Percentiles rank a stretch among this genome's conserved stretches.
Conservation (phyloP, 2,888 invertebrate species). For the Heliconius aoede region DNA sequence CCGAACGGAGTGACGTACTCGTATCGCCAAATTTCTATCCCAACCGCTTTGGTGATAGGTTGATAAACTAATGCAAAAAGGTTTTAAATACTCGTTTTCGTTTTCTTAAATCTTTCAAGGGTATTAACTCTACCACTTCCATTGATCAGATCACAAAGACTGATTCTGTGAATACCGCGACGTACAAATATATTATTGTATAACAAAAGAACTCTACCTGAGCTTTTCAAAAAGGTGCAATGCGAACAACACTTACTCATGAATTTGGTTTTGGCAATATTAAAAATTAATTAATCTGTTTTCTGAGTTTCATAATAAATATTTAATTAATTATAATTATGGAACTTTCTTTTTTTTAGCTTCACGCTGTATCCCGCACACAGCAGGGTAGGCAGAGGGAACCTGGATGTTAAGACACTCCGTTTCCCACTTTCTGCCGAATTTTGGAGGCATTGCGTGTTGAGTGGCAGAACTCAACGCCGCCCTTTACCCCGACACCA, state of each 20-base stretch:
- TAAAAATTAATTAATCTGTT: neutral
- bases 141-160: slow-evolving; percentile 20
- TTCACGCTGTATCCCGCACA: too few relatives aligned
- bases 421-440: too few relatives aligned
- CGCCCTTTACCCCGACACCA: too few relatives aligned
- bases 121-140: neutral
- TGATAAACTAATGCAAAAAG: neutral
- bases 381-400: too few relatives aligned
- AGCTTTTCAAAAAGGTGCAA: slow-evolving; percentile 9
- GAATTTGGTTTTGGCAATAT: slow-evolving; percentile 15
- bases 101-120: slow-evolving; percentile 2
- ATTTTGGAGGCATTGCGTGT: too few relatives aligned
- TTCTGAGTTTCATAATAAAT: neutral
- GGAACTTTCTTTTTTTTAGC: too few relatives aligned
- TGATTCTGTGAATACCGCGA: slow-evolving; percentile 11
- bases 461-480: too few relatives aligned
- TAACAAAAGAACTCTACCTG: slow-evolving; percentile 28
- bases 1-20: neutral
- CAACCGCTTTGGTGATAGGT: neutral
- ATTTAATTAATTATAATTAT: neutral
- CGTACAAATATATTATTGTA: slow-evolving; percentile 20
- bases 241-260: neutral
- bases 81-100: neutral
- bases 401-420: too few relatives aligned
- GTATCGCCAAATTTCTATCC: neutral